These are phyloP conservation scores for Conchocele bisecta DNA, from an alignment of 2,888 invertebrate species.

Conservation along the genomic window DNA sequence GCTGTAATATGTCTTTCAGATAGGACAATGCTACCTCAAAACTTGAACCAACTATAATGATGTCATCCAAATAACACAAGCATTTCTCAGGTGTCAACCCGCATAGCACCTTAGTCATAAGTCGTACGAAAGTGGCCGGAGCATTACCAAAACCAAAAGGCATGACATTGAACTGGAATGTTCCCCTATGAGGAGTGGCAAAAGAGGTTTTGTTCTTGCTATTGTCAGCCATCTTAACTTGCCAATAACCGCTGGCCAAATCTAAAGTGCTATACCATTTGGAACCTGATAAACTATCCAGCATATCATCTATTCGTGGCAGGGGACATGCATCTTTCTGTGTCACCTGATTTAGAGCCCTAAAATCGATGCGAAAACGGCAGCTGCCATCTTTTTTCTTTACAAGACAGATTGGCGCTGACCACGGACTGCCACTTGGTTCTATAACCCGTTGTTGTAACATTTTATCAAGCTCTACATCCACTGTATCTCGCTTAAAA, in stretches of 20 bases:
- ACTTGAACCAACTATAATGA: conserved; percentile 10
- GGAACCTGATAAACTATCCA: conserved; percentile 10
- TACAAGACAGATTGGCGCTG: conserved; percentile 21
- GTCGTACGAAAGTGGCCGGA: conserved; percentile 20
- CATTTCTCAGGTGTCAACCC: conserved; percentile 14
- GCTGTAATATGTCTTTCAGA: conserved; percentile 9
- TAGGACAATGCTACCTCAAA: conserved; percentile 16
- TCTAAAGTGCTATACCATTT: conserved; percentile 16
- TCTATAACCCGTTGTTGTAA: conserved; percentile 19
- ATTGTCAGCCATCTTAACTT: conserved; percentile 14
- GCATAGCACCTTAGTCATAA: conserved; percentile 8
- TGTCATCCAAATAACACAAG: conserved; percentile 32
- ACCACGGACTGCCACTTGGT: conserved; percentile 20
- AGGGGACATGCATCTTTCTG: conserved; percentile 21
- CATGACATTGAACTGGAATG: conserved; percentile 12
- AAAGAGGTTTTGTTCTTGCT: conserved; percentile 16
- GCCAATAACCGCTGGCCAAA: conserved; percentile 20
- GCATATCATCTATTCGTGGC: conserved; percentile 18
- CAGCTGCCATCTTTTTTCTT: conserved; percentile 8
- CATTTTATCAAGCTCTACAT: conserved; percentile 15
- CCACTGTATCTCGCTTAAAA: conserved; percentile 1
- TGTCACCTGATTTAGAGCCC: conserved; percentile 5
- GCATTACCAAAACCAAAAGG: conserved; percentile 25
- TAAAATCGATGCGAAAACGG: conserved; percentile 6
- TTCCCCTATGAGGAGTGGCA: conserved; percentile 7